Evolutionary conservation across 1,140 invertebrate species (phyloP), one percentile per base, ranked within the genome.

Genomic region (Saccostrea glomerata): DNA sequence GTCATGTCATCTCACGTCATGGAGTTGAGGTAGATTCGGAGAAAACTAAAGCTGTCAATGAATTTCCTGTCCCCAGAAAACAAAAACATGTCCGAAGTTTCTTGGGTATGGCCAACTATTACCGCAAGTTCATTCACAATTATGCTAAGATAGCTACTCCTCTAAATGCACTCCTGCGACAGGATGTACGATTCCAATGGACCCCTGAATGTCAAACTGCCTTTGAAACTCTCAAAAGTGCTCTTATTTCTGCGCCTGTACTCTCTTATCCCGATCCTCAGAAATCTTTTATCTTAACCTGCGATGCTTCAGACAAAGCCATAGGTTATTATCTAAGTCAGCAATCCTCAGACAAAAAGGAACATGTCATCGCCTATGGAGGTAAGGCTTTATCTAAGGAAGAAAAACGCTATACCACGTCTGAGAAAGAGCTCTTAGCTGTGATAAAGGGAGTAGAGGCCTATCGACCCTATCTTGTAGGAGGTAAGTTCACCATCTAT

Each of bases 11-110:
- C 23, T 86, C 85, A 1, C 63, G 30, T 36, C 30, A 36, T 36
- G 30, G 30, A 36, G 30, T 36, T 36, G 30, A 36, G 30, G 30
- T 36, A 85, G 90, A 90, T 60, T 17, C 30, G 13, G 60, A 25
- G 13, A 89, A 89, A 70, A 73, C 84, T 30, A 54, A 83, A 84
- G 25, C 30, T 40, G 23, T 90, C 15, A n/a, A n/a, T 20, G 66
- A 86, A 12, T 91, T 91, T 84, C 89, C 92, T n/a, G 25, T 55
- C 6, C 89, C 89, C 40, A 92, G 87, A 86, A 94, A 88, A 86
- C 86, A 92, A 20, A 93, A 36, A 36, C 30, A 36, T 36, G 30
- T 36, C 30, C 30, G 30, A 36, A 36, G 30, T 36, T 36, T 36
- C 30, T 36, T 36, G 2, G 30, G 30, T 36, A 36, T 36, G 30